Conservation (phyloP, 2,888 invertebrate genomes). For the Tupiocoris notatus region DNA sequence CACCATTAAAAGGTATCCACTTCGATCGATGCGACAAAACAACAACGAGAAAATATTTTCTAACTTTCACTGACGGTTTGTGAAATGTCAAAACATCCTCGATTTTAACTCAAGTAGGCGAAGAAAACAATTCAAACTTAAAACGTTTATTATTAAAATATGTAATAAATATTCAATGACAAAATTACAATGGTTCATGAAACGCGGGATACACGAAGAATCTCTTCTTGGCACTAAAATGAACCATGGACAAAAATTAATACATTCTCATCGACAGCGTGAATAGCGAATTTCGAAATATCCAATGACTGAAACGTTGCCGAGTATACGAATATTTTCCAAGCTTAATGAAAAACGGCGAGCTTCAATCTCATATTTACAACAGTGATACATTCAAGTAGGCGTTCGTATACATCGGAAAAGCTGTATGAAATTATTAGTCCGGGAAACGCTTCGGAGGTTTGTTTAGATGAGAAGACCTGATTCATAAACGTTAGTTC, state of each 20-base stretch:
- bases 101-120: no score
- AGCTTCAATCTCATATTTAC: conserved; percentile 20
- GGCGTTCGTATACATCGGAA: conserved; percentile 26
- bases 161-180: conserved; percentile 9
- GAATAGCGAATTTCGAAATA: background rate
- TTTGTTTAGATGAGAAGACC: no score
- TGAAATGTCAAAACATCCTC: no score
- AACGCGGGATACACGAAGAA: background rate
- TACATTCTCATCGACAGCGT: background rate
- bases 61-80: no score
- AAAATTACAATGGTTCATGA: conserved; percentile 7
- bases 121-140: conserved; percentile 13
- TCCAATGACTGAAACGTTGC: background rate
- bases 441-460: no score
- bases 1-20: no score
- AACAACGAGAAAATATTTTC: no score
- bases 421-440: conserved; percentile 12
- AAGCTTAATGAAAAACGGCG: conserved; percentile 11
- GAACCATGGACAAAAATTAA: conserved; percentile 2
- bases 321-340: no score
- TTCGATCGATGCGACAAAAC: no score
- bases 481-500: no score
- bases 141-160: conserved; percentile 37
- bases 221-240: conserved; percentile 32
- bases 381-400: background rate